A percentile compares a stretch with the other conserved stretches of the same genome.
Conservation (phyloP, 64 coral and sea anemone species). For the Montipora cactus region DNA sequence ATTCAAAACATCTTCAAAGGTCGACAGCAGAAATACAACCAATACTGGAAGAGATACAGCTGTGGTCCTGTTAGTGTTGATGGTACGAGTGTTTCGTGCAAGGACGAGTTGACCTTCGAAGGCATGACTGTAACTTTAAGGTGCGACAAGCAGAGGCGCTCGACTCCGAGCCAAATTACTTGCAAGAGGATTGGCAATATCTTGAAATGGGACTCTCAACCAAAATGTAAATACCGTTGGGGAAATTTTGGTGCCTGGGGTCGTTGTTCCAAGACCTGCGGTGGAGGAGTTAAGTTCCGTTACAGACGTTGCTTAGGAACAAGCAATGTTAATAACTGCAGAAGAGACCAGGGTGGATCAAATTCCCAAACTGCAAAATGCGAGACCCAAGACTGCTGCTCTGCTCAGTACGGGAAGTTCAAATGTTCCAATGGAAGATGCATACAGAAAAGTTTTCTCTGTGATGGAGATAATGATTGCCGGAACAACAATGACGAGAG, state of each 20-base stretch:
- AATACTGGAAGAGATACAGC: constrained; percentile 28
- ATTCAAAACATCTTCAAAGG: constrained; percentile 15
- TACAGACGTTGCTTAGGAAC: neutral
- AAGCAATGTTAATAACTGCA: neutral
- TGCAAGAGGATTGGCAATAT: constrained; percentile 8
- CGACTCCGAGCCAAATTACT: neutral
- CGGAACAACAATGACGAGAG: constrained; percentile 13
- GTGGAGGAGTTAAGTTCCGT: neutral
- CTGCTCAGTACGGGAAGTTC: constrained; percentile 12
- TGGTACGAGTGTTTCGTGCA: neutral
- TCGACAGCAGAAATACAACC: constrained; percentile 5
- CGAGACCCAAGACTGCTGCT: constrained; percentile 17
- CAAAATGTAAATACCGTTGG: constrained; percentile 26
- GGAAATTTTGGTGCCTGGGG: neutral
- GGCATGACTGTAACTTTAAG: constrained; percentile 3
- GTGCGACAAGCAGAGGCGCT: constrained; percentile 5
- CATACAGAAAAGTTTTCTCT: neutral
- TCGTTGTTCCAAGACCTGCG: constrained; percentile 14
- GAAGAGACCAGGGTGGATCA: constrained; percentile 6
- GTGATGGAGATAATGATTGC: constrained; percentile 33
- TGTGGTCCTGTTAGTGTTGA: neutral
- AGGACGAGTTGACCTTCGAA: neutral
- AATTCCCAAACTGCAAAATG: neutral
- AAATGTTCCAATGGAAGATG: constrained; percentile 11
- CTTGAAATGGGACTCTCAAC: constrained; percentile 40